A percentile compares a stretch with the other conserved stretches of the same genome.
Evolutionary conservation across 2,888 invertebrate genomes (phyloP).

Genomic region (Herminia tarsipennalis): DNA sequence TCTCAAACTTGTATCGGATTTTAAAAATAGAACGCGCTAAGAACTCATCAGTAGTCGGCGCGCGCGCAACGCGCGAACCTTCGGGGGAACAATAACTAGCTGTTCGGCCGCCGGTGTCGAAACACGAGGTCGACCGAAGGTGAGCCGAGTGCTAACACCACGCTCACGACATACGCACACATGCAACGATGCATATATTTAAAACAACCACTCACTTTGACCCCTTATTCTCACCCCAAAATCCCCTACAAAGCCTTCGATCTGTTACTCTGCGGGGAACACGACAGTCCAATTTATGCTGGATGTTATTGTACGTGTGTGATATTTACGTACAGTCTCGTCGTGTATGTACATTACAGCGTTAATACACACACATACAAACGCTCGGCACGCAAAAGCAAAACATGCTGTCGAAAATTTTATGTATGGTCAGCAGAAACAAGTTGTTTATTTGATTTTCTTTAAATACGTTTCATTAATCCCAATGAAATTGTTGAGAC

Average conservation of each 20-base stretch:
- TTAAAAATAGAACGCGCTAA: constrained; percentile 67
- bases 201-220: constrained; percentile 38
- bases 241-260: not conserved
- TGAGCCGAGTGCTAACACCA: constrained; percentile 77
- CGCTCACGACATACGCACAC: constrained; percentile 68
- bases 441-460: constrained; percentile 38
- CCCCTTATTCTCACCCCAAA: constrained; percentile 4
- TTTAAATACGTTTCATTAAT: constrained; percentile 31
- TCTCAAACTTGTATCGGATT: constrained; percentile 49
- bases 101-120: constrained; percentile 71
- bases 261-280: constrained; percentile 10
- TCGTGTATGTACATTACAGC: constrained; percentile 56
- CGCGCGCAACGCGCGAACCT: constrained; percentile 76
- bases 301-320: constrained; percentile 48
- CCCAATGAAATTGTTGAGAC: constrained; percentile 9
- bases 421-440: constrained; percentile 55
- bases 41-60: constrained; percentile 79
- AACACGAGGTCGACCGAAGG: constrained; percentile 84
- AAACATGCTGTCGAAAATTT: constrained; percentile 76
- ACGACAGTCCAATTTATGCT: constrained; percentile 41
- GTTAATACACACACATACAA: constrained; percentile 55
- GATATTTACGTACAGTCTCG: constrained; percentile 57
- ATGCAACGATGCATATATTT: constrained; percentile 48
- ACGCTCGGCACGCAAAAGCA: constrained; percentile 72
- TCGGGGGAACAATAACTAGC: constrained; percentile 79